phyloP scores from a whole-genome alignment of 1,140 invertebrate genomes.

The Ceratoteleas bidentatus region DNA sequence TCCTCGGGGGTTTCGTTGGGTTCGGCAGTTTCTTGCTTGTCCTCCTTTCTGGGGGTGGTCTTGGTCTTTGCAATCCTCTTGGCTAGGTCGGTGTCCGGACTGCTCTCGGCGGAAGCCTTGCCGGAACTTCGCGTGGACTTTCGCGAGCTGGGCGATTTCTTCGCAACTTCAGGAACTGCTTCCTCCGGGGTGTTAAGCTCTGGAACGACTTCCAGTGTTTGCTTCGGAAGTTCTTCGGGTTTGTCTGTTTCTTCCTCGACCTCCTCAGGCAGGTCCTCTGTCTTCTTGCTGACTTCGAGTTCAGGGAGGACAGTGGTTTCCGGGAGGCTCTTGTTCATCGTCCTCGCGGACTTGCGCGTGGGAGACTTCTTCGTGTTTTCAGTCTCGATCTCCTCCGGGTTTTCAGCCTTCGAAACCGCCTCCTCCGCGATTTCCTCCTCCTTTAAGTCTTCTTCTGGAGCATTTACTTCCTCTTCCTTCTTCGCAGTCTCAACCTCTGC shows the following conservation, averaged over 20 bases:
- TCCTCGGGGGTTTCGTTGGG: not conserved
- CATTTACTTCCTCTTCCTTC: not conserved
- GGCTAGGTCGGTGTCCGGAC: not conserved
- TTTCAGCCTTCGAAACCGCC: not conserved
- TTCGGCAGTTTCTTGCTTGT: slow-evolving; percentile 3
- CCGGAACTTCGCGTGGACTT: slow-evolving; percentile 11
- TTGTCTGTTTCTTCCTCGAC: not conserved
- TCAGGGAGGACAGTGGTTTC: slow-evolving; percentile 44
- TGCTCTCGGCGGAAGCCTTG: slow-evolving; percentile 9
- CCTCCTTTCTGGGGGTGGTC: slow-evolving; percentile 26
- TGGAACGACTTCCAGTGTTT: not conserved
- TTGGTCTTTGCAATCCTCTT: slow-evolving; percentile 14
- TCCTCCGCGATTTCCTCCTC: not conserved
- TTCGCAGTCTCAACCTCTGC: not conserved
- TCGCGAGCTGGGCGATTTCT: slow-evolving; percentile 4
- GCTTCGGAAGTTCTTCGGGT: not conserved
- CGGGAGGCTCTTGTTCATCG: slow-evolving; percentile 38
- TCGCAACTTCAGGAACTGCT: not conserved
- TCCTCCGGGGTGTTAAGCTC: not conserved
- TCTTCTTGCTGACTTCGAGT: not conserved
- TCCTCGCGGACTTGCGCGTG: slow-evolving; percentile 66
- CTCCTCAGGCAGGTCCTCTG: not conserved
- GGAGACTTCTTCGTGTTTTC: slow-evolving; percentile 35
- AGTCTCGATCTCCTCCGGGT: slow-evolving; percentile 26
- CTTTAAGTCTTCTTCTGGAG: not conserved